Base-by-base conservation (phyloP, 2,797 vertebrate species). In the Sitta carolinensis region DNA sequence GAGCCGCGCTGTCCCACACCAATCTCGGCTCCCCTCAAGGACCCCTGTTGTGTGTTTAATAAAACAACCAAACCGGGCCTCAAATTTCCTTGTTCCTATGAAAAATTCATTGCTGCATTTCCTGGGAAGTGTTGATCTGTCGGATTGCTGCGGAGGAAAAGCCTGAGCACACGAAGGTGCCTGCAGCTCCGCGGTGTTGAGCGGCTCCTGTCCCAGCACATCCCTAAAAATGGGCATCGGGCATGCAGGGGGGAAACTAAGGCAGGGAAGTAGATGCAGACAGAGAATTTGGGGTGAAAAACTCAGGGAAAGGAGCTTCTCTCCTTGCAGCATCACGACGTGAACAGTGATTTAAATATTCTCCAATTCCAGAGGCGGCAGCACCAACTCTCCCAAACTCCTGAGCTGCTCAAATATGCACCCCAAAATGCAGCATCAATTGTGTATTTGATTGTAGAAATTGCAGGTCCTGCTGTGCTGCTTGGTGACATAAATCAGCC, bases 11-110 rank as follows among this genome's bases (percentile, higher is more conserved):
- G 78, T 58, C 57, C 57, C 54, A 34, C 10, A 22, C 87, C 94
- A 93, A 38, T 94, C 87, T 94, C 38, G 9, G 76, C 55, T 26
- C 76, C 87, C 95, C 94, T 50, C 76, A 87, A 96, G 84, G 75
- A 97, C 94, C 90, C 73, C 88, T 93, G 72, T 90, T 87, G 57
- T 86, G 84, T 95, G 89, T 95, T 97, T 97, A 96, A 95, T 89
- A 96, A 97, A 98, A 97, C 94, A 97, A 93, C 80, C 89, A 73
- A 81, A 50, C 13, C 6, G 7, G 85, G 84, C 62, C 81, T 96
- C 87, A 64, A n/a, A 93, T 95, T 94, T 96, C 89, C 93, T 97
- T 91, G 77, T 52, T 95, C 51, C 29, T 61, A 96, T 97, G 94
- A 97, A 97, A 97, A 94, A 96, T 95, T 87, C 83, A 97, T 96